phyloP scores from a whole-genome alignment of 2,113 vertebrate species.

The Cephalopterus ornatus region DNA sequence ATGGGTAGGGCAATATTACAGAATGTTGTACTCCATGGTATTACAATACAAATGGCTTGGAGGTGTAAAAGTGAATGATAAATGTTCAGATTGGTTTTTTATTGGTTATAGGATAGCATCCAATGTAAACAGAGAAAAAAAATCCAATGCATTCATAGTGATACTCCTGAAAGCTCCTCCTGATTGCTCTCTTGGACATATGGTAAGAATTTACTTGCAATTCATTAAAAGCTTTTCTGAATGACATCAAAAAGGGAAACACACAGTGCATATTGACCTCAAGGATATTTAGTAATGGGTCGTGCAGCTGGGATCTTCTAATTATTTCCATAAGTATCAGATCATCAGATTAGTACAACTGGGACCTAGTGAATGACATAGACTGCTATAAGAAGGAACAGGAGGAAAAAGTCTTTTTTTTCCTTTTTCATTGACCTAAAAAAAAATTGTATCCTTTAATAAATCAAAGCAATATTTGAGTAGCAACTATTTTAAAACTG shows the following conservation, averaged over 20 bases:
- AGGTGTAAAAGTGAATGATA: background rate
- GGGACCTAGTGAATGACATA: background rate
- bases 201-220: constrained; percentile 13
- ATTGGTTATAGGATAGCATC: background rate
- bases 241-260: background rate
- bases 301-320: background rate
- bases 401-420: background rate
- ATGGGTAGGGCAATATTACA: background rate
- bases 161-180: background rate
- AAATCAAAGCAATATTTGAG: background rate
- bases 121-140: background rate
- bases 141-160: background rate
- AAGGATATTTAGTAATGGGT: background rate
- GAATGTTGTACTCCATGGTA: background rate
- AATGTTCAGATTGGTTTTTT: background rate
- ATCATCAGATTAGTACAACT: background rate
- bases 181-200: background rate
- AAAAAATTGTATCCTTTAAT: background rate
- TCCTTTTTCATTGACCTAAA: background rate
- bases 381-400: background rate
- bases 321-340: constrained; percentile 12
- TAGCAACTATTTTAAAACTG: background rate
- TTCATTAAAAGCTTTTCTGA: constrained; percentile 11
- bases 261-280: background rate
- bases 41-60: background rate